Evolutionary conservation across 2,888 invertebrate genomes (phyloP), one percentile per base, ranked within the genome.

Genomic region (Kryphioiulus occultus): DNA sequence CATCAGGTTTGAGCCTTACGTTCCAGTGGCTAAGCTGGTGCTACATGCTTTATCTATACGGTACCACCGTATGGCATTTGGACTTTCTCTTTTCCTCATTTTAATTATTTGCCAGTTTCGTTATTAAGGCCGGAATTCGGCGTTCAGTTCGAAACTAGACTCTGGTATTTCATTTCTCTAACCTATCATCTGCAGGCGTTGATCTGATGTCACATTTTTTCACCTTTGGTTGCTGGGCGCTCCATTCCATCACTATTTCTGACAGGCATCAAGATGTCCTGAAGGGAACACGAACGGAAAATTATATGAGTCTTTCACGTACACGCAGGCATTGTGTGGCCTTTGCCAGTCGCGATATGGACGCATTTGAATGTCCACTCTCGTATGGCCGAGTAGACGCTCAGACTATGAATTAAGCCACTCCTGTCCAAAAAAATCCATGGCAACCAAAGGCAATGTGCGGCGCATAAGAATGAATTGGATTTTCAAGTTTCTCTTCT

Each of bases 331-430:
- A 59, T 59, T n/a, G n/a, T 59, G 59, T 59, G 59, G 22, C 59
- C 22, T 22, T 59, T 22, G 59, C 22, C 68, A 68, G 68, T 26
- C 26, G 7, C 26, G 26, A 19, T 26, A 68, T 68, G 68, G 68
- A 68, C 68, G 26, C 68, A 68, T 68, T 68, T 68, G 68, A 68
- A 68, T 68, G 68, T 68, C 68, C 68, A 68, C 68, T 22, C n/a
- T 68, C 68, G 68, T 68, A 26, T 68, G 26, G 22, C 68, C 68
- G 26, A 4, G 26, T 68, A 68, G 68, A 68, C 26, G 68, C 68
- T 9, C 68, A 26, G 68, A 68, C 68, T 68, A 68, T 68, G 68
- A 68, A 68, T 68, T 68, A 68, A 26, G 26, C 68, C 68, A 68
- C n/a, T 26, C n/a, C 26, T 26, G 68, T 12, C 22, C n/a, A 5